Conservation (phyloP, 2,888 invertebrate species). For the Halocaridina rubra region DNA sequence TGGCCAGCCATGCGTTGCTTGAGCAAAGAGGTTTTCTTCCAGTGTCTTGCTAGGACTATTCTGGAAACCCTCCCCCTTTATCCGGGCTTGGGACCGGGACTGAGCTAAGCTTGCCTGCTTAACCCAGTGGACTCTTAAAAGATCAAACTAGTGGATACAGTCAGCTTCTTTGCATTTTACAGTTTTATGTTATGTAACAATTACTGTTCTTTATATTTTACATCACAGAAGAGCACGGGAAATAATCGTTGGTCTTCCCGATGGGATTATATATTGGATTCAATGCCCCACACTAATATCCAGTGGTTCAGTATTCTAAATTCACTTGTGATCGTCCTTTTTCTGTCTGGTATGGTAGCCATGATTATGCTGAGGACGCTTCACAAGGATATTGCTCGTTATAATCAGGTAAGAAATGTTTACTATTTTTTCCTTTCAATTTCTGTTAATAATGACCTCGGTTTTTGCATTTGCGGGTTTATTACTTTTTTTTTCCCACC, state of each 20-base stretch:
- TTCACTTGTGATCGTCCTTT: slow-evolving; percentile 95
- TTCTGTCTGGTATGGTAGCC: slow-evolving; percentile 98
- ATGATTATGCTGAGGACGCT: slow-evolving; percentile 97
- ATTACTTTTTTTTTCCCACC: too few relatives aligned
- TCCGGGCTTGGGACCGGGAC: too few relatives aligned
- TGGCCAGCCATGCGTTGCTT: too few relatives aligned
- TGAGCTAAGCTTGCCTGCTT: too few relatives aligned
- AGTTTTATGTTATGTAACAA: neutral
- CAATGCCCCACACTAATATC: slow-evolving; percentile 97
- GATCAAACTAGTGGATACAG: neutral
- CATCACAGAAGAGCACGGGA: slow-evolving; percentile 67
- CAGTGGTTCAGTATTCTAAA: slow-evolving; percentile 99
- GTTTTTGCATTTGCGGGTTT: too few relatives aligned
- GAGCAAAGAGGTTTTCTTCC: too few relatives aligned
- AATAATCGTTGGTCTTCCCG: slow-evolving; percentile 96
- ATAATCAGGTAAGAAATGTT: slow-evolving; percentile 81
- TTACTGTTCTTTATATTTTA: neutral
- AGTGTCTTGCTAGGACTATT: too few relatives aligned
- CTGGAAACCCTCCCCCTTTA: too few relatives aligned
- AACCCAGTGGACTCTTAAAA: too few relatives aligned
- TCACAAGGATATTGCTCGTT: slow-evolving; percentile 98
- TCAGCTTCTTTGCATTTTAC: neutral
- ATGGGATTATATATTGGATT: slow-evolving; percentile 99
- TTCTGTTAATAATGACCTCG: too few relatives aligned
- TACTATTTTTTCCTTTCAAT: neutral